These are phyloP conservation scores for Patiria miniata DNA, from an alignment of 35 echinoderm and acorn worm genomes.

Conservation along the genomic window DNA sequence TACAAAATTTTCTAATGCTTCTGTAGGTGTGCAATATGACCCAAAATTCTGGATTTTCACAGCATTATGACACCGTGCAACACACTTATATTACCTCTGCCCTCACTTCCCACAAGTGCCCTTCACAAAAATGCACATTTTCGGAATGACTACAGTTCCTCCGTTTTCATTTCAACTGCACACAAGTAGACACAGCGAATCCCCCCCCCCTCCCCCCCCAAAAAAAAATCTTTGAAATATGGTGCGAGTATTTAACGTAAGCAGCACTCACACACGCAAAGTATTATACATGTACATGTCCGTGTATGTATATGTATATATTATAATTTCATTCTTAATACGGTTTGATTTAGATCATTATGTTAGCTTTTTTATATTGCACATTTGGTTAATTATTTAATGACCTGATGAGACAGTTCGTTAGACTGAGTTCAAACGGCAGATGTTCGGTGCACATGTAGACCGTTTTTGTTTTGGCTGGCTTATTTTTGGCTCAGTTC, in stretches of 20 bases:
- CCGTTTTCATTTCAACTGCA: no score
- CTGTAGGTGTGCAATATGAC: no score
- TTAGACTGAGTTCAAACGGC: background rate
- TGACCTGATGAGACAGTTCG: background rate
- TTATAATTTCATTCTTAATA: background rate
- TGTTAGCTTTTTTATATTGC: constrained; percentile 6
- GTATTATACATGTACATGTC: constrained; percentile 13
- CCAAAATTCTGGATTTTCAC: no score
- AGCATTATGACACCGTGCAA: no score
- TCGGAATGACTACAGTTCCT: no score
- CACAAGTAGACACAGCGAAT: no score
- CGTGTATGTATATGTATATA: constrained; percentile 7
- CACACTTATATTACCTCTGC: no score
- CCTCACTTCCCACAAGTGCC: no score
- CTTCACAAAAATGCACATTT: no score
- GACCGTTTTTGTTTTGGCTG: background rate
- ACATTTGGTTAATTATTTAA: constrained; percentile 29
- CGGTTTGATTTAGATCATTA: background rate
- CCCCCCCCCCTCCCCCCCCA: no score
- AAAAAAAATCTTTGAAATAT: background rate
- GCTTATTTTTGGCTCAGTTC: background rate
- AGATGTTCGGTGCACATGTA: background rate
- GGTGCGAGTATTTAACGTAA: background rate
- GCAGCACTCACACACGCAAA: background rate
- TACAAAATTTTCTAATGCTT: no score